Percentiles rank a stretch among this genome's conserved stretches.
Conservation (phyloP, 2,113 vertebrate genomes). For the Nanorana parkeri region DNA sequence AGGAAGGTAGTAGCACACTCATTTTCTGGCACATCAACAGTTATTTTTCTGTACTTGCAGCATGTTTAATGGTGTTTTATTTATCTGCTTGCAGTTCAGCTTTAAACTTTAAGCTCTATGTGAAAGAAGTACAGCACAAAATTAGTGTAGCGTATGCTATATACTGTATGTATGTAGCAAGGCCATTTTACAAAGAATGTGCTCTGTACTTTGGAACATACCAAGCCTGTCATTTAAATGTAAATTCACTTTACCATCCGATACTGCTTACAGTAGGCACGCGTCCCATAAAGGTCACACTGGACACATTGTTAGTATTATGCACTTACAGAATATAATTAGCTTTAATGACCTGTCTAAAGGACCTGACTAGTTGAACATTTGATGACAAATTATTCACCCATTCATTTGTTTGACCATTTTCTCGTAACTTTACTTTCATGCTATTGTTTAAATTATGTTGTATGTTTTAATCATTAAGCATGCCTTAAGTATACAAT, state of each 20-base stretch:
- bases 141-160: neutral
- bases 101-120: neutral
- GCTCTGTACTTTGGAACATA: neutral
- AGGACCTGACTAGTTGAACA: too few species aligned
- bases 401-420: too few species aligned
- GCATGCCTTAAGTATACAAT: too few species aligned
- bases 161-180: neutral
- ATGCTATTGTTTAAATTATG: too few species aligned
- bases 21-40: too few species aligned
- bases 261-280: conserved; percentile 7
- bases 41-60: too few species aligned
- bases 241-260: conserved; percentile 5
- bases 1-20: too few species aligned
- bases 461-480: too few species aligned
- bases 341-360: neutral
- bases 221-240: neutral
- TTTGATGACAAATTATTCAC: too few species aligned
- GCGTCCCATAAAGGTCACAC: neutral
- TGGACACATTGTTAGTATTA: conserved; percentile 1
- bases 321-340: neutral
- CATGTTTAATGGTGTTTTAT: neutral
- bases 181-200: neutral
- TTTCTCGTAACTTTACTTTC: too few species aligned
- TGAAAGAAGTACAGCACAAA: neutral
- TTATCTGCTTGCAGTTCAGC: neutral